A percentile compares a stretch with the other conserved stretches of the same genome.
Conservation (phyloP, 2,113 vertebrate genomes). For the Lepidothrix coronata region DNA sequence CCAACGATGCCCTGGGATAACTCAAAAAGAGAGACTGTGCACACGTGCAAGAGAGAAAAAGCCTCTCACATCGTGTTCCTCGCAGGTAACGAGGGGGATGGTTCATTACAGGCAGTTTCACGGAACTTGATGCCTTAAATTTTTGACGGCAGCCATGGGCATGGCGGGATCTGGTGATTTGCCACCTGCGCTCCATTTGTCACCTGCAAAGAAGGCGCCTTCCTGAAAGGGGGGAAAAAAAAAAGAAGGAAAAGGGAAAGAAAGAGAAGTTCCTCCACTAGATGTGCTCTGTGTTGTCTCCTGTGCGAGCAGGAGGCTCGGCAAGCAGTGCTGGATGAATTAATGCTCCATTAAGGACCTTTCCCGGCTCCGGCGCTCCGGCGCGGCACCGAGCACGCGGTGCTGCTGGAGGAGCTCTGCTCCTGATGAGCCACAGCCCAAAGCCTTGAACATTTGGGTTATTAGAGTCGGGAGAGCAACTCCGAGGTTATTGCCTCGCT, state of each 20-base stretch:
- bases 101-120: neutral
- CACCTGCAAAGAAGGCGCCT: neutral
- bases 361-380: fast-evolving
- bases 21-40: neutral
- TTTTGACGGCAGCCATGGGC: neutral
- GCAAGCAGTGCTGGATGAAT: neutral
- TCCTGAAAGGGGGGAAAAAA: neutral
- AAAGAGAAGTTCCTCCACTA: neutral
- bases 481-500: neutral
- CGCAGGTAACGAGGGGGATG: neutral
- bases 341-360: constrained; percentile 1
- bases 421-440: neutral
- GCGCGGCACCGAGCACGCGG: neutral
- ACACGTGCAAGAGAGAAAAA: neutral
- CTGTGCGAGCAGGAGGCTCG: neutral
- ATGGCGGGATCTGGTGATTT: neutral
- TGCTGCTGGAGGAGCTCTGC: neutral
- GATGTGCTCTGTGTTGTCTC: fast-evolving
- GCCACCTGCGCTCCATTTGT: neutral
- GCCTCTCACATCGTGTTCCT: neutral
- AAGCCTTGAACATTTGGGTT: neutral
- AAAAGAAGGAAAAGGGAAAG: neutral
- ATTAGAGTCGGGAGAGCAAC: constrained; percentile 42
- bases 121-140: neutral
- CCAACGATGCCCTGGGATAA: neutral